Conservation (phyloP, 2,888 invertebrate genomes). For the Drosophila rubida region DNA sequence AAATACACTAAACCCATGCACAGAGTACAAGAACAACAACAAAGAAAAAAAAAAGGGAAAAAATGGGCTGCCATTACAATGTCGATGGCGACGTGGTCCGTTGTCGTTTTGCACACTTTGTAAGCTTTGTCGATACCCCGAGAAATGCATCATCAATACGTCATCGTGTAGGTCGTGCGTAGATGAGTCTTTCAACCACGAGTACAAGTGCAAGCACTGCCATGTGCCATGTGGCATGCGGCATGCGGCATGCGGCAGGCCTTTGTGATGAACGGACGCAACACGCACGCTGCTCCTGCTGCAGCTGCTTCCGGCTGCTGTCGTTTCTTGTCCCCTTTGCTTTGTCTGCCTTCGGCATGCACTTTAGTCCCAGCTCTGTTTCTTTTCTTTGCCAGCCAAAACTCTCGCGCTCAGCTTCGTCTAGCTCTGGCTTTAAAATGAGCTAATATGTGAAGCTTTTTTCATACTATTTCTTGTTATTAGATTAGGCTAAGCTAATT, state of each 20-base stretch:
- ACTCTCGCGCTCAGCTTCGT: constrained; percentile 53
- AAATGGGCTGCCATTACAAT: constrained; percentile 41
- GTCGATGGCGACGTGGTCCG: constrained; percentile 15
- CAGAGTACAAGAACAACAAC: constrained; percentile 1
- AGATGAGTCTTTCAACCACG: not conserved
- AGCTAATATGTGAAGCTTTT: constrained; percentile 63
- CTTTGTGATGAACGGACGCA: constrained; percentile 1
- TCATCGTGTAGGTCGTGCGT: constrained; percentile 10
- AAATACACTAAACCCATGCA: constrained; percentile 59
- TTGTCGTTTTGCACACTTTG: constrained; percentile 37
- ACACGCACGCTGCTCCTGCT: constrained; percentile 7
- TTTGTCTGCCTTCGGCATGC: constrained; percentile 44
- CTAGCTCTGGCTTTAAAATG: constrained; percentile 35
- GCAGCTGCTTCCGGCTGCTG: not conserved
- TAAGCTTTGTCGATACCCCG: constrained; percentile 52
- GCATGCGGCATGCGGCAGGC: constrained; percentile 10
- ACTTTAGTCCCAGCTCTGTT: constrained; percentile 1
- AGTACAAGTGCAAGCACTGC: not conserved
- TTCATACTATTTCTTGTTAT: constrained; percentile 23
- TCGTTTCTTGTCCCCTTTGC: constrained; percentile 13
- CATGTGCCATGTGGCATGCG: constrained; percentile 28
- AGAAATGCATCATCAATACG: constrained; percentile 79
- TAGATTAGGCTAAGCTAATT: not conserved
- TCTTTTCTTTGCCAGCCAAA: constrained; percentile 33
- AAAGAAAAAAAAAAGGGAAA: not conserved